Evolutionary conservation across 2,797 vertebrate species (phyloP).

Genomic region (Sitta carolinensis): DNA sequence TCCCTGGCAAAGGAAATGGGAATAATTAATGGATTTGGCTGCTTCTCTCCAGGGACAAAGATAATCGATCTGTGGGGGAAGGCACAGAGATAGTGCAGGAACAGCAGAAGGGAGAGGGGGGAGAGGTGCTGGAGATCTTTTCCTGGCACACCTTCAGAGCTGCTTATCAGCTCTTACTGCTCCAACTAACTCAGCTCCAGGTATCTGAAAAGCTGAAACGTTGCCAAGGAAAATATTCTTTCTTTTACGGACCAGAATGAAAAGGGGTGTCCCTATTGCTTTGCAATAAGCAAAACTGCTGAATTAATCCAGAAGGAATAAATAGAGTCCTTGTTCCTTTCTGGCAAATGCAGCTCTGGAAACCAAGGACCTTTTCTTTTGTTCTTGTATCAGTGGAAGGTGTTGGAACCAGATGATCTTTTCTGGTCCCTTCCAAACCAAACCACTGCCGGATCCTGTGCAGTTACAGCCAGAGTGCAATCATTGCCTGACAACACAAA

Average conservation of each 20-base stretch:
- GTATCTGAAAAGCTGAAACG: not conserved
- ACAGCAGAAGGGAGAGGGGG: not conserved
- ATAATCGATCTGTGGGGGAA: conserved; percentile 18
- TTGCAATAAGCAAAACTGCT: not conserved
- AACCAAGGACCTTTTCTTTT: not conserved
- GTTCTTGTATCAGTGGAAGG: not conserved
- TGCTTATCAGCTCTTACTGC: conserved; percentile 24
- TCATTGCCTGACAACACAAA: not conserved
- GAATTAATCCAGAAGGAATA: not conserved
- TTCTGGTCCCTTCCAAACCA: not conserved
- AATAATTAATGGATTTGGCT: conserved; percentile 50
- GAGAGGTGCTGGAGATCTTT: not conserved
- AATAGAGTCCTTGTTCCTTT: not conserved
- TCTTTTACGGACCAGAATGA: not conserved
- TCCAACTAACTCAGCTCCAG: not conserved
- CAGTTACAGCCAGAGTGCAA: not conserved
- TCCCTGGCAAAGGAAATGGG: conserved; percentile 16
- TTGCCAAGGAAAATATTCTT: not conserved
- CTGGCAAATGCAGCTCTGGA: not conserved
- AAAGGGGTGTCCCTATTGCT: not conserved
- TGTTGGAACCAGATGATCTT: not conserved
- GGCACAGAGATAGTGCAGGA: not conserved
- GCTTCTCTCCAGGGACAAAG: conserved; percentile 30
- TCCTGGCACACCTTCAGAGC: conserved; percentile 38
- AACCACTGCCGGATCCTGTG: not conserved